Conservation (phyloP, 2,797 vertebrate genomes). For the Poecilia gillii region DNA sequence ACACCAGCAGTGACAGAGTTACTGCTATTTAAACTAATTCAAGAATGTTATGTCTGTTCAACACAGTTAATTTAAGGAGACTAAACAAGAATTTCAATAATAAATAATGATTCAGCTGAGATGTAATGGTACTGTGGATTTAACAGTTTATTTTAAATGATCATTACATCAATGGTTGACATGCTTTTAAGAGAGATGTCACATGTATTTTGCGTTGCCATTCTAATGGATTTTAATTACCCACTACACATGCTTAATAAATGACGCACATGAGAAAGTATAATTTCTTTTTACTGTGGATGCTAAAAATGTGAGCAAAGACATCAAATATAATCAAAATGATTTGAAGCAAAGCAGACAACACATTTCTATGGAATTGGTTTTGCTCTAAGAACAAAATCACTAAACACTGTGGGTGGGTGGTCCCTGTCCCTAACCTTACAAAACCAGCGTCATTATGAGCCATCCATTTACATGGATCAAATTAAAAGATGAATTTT, state of each 20-base stretch:
- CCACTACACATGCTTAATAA: constrained; percentile 3
- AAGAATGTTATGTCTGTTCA: background rate
- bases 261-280: constrained; percentile 25
- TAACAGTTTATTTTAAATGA: constrained; percentile 20
- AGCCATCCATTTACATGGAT: background rate
- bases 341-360: background rate
- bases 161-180: constrained; percentile 5
- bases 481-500: constrained; percentile 16
- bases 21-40: background rate
- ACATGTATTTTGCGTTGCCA: background rate
- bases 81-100: background rate
- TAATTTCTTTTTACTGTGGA: constrained; percentile 14
- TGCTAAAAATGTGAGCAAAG: constrained; percentile 3
- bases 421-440: constrained; percentile 3
- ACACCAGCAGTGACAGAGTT: background rate
- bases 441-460: constrained; percentile 6
- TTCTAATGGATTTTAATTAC: constrained; percentile 1
- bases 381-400: constrained; percentile 20
- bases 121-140: background rate
- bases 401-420: constrained; percentile 25
- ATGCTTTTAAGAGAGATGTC: background rate
- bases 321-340: constrained; percentile 5
- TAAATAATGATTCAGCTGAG: background rate
- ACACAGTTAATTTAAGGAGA: constrained; percentile 5
- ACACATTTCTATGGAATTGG: constrained; percentile 1